Evolutionary conservation across 2,888 invertebrate species (phyloP).

Genomic region (Peribatodes rhomboidaria): DNA sequence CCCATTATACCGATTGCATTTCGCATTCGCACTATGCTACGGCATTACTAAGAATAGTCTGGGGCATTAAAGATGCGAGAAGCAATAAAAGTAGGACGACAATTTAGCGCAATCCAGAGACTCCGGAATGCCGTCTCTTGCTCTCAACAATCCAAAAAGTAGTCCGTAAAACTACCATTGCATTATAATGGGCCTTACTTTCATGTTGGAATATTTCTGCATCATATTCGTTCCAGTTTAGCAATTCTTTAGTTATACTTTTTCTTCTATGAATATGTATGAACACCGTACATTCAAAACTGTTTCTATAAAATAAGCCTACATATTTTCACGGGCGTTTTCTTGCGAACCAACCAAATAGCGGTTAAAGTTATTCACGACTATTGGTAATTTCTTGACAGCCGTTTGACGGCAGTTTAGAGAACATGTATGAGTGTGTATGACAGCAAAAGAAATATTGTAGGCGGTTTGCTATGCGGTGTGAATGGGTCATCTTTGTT

Average conservation of each 20-base stretch:
- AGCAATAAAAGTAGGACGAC: slow-evolving; percentile 39
- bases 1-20: slow-evolving; percentile 30
- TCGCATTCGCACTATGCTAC: slow-evolving; percentile 37
- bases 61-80: slow-evolving; percentile 37
- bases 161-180: slow-evolving; percentile 28
- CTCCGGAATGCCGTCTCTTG: slow-evolving; percentile 43
- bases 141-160: slow-evolving; percentile 40
- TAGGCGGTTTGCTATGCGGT: slow-evolving; percentile 15
- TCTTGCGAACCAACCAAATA: slow-evolving; percentile 37
- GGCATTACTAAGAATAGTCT: slow-evolving; percentile 38
- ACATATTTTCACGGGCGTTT: slow-evolving; percentile 41
- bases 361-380: slow-evolving; percentile 41
- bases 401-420: slow-evolving; percentile 39
- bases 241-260: slow-evolving; percentile 41
- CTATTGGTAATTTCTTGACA: slow-evolving; percentile 38
- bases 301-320: slow-evolving; percentile 41
- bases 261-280: slow-evolving; percentile 47
- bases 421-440: slow-evolving; percentile 24
- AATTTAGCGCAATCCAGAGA: slow-evolving; percentile 40
- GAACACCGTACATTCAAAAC: slow-evolving; percentile 40
- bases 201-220: slow-evolving; percentile 37
- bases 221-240: slow-evolving; percentile 41
- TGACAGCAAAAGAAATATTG: slow-evolving; percentile 27
- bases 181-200: slow-evolving; percentile 35
- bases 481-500: slow-evolving; percentile 15